These are phyloP conservation scores for Chaetodon trifasciatus DNA, from an alignment of 2,797 vertebrate genomes.

Conservation along the genomic window DNA sequence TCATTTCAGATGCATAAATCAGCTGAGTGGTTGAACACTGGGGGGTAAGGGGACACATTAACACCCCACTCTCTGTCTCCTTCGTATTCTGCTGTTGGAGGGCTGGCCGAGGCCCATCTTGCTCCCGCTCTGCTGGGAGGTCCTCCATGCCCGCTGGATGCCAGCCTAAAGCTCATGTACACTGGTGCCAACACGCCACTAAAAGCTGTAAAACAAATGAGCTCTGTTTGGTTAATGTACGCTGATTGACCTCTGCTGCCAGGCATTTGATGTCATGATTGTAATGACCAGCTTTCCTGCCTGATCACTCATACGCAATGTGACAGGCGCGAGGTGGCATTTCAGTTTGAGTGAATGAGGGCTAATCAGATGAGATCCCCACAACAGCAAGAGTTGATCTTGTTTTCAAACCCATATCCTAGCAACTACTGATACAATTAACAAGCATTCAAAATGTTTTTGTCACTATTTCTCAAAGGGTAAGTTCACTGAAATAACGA, in stretches of 20 bases:
- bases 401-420: conserved; percentile 31
- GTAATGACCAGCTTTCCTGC: conserved; percentile 74
- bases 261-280: conserved; percentile 79
- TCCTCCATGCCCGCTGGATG: conserved; percentile 76
- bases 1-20: conserved; percentile 74
- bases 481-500: background rate
- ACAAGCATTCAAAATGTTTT: background rate
- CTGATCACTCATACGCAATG: conserved; percentile 69
- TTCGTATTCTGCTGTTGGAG: conserved; percentile 51
- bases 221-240: conserved; percentile 82
- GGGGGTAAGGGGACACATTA: conserved; percentile 52
- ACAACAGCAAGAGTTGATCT: background rate
- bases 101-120: conserved; percentile 65
- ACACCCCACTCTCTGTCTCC: conserved; percentile 46
- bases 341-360: conserved; percentile 66
- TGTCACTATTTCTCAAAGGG: background rate
- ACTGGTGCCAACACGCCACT: conserved; percentile 77
- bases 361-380: conserved; percentile 64
- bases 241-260: conserved; percentile 82
- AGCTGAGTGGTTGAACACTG: conserved; percentile 45
- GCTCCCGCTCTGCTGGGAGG: conserved; percentile 68
- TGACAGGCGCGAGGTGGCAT: conserved; percentile 67
- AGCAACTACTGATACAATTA: conserved; percentile 1
- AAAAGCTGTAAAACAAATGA: conserved; percentile 86
- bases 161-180: conserved; percentile 75